A percentile compares a stretch with the other conserved stretches of the same genome.
Evolutionary conservation across 2,888 invertebrate genomes (phyloP).

Genomic region (Chelonus formosanus): DNA sequence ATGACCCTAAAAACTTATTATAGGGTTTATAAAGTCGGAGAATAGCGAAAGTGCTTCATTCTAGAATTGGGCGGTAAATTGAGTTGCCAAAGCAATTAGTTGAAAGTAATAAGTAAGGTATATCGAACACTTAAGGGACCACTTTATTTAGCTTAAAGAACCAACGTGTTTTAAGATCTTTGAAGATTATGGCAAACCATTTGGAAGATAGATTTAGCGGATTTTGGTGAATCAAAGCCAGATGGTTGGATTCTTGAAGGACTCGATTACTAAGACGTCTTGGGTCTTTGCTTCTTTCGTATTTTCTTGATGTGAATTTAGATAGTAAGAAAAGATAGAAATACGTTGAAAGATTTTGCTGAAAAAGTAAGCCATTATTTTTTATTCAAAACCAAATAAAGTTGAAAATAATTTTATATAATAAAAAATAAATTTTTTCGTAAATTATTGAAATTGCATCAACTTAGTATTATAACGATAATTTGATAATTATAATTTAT

Average conservation of each 20-base stretch:
- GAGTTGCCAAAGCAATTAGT: slow-evolving; percentile 20
- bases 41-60: neutral
- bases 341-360: neutral
- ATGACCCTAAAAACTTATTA: slow-evolving; percentile 2
- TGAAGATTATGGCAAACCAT: neutral
- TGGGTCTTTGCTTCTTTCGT: neutral
- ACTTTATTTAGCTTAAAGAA: slow-evolving; percentile 24
- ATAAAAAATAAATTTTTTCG: no score
- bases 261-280: neutral
- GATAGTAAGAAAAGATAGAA: neutral
- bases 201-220: neutral
- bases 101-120: slow-evolving; percentile 12
- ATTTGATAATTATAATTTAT: no score
- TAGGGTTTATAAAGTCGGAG: slow-evolving; percentile 3
- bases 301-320: slow-evolving; percentile 1
- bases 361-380: no score
- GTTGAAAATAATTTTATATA: no score
- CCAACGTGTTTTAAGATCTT: neutral
- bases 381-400: neutral
- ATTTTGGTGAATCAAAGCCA: slow-evolving; percentile 9
- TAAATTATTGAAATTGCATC: no score
- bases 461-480: no score
- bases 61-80: neutral
- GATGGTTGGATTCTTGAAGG: neutral
- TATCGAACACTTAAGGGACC: slow-evolving; percentile 6